Base-by-base conservation (phyloP, 2,888 invertebrate genomes). In the Oxystoma pomonae region DNA sequence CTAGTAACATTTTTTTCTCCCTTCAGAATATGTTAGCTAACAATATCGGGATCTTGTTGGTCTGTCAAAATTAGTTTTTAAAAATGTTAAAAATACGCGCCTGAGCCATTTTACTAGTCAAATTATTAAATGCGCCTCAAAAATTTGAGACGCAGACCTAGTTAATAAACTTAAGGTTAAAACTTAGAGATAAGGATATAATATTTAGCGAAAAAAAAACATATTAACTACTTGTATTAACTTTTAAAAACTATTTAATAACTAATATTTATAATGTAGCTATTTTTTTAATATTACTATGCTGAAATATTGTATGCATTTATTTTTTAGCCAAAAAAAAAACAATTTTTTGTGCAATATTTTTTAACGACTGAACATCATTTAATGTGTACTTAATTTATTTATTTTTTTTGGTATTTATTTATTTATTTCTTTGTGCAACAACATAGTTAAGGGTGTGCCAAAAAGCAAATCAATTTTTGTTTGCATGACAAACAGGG, bases 31-130 rank as follows among this genome's bases (percentile, higher is more conserved):
- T n/a, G n/a, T n/a, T n/a, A n/a, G n/a, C n/a, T n/a, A n/a, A n/a
- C n/a, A n/a, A n/a, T n/a, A n/a, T n/a, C n/a, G n/a, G n/a, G n/a
- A n/a, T n/a, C n/a, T n/a, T n/a, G n/a, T n/a, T 53, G n/a, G 3
- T 53, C 7, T 53, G 53, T 5, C n/a, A 9, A 9, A 9, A 9
- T 57, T 3, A 18, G 57, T n/a, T 9, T 9, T 20, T 18, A 20
- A 17, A 63, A 66, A 63, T 63, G 58, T 64, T 63, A 66, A 64
- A 63, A 66, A 58, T 62, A 65, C 74, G 75, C 76, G 75, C 74
- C 76, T 77, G 75, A 75, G 78, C 79, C 77, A 78, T 77, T 35
- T 80, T 79, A 65, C 68, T 81, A 81, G 80, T 81, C 80, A 81
- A 81, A 81, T 81, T 81, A 81, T 78, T 75, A 12, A 7, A 75